Percentiles rank a stretch among this genome's conserved stretches.
Conservation (phyloP, 2,113 vertebrate species). For the Prinia subflava region DNA sequence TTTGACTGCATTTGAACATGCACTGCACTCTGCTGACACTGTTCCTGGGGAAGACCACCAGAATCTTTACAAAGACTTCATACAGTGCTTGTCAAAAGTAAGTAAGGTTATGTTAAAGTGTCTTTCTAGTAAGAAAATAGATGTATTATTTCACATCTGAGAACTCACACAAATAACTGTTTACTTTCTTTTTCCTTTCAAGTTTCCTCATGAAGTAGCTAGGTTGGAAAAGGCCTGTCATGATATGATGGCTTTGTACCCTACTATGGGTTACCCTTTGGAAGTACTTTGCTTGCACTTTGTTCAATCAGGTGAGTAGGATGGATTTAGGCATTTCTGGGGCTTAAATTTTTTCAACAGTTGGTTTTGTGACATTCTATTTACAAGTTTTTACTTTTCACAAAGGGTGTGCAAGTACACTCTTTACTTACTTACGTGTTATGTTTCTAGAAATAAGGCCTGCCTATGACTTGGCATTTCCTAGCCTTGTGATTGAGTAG, state of each 20-base stretch:
- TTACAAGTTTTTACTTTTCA: background rate
- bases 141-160: background rate
- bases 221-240: slow-evolving; percentile 86
- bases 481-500: background rate
- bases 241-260: slow-evolving; percentile 82
- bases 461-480: background rate
- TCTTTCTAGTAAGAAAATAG: background rate
- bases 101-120: slow-evolving; percentile 68
- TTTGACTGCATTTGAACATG: slow-evolving; percentile 86
- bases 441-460: background rate
- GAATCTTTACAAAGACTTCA: slow-evolving; percentile 79
- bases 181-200: slow-evolving; percentile 9
- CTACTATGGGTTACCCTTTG: slow-evolving; percentile 79
- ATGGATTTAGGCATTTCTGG: background rate
- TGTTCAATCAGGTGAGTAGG: slow-evolving; percentile 80
- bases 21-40: slow-evolving; percentile 73
- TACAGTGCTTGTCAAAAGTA: slow-evolving; percentile 89
- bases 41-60: slow-evolving; percentile 86
- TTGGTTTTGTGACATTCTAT: background rate
- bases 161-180: background rate
- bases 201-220: slow-evolving; percentile 80
- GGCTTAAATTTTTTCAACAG: background rate
- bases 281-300: slow-evolving; percentile 86
- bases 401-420: accelerated
- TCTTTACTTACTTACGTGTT: background rate